Evolutionary conservation across 2,888 invertebrate species (phyloP), one percentile per base, ranked within the genome.

Genomic region (Noctua janthe): DNA sequence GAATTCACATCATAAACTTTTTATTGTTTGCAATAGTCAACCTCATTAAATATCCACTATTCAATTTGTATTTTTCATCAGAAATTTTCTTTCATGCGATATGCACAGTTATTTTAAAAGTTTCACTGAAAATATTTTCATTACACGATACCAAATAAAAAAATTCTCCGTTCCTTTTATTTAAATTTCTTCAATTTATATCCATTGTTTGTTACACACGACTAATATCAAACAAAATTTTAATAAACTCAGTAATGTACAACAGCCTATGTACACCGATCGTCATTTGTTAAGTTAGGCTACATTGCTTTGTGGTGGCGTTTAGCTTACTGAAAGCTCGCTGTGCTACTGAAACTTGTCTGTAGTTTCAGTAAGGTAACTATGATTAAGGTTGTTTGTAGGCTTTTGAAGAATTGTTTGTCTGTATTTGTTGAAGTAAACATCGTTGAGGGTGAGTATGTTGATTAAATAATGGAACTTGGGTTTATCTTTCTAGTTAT

Each of bases 271-370:
- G 15, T 54, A 20, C n/a, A 56, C 39, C 47, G 71, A 56, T 76
- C 71, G 72, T 81, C 47, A 72, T 51, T 71, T 29, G 56, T 74
- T 64, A 70, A 43, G n/a, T 49, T 51, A 43, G 74, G 75, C 75
- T 81, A 87, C 80, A 89, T 88, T 90, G 91, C 90, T 91, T 88
- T 85, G 91, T 80, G 91, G 92, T 91, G 89, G 94, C 93, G 91
- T 94, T 93, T 91, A 89, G 90, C 92, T 90, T 80, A 96, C 96
- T 96, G 95, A 96, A 95, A 94, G 92, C 91, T 91, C 84, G 86
- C 91, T 89, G 91, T 90, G 88, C 88, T 88, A 91, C 94, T 93
- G 95, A 92, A 94, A 90, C 80, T 74, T 89, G 89, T 91, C 90
- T 91, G 87, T 91, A 91, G 87, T 88, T 89, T 84, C 71, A 70